Conservation (phyloP, 2,888 invertebrate species). For the Argyra leucocephala region DNA sequence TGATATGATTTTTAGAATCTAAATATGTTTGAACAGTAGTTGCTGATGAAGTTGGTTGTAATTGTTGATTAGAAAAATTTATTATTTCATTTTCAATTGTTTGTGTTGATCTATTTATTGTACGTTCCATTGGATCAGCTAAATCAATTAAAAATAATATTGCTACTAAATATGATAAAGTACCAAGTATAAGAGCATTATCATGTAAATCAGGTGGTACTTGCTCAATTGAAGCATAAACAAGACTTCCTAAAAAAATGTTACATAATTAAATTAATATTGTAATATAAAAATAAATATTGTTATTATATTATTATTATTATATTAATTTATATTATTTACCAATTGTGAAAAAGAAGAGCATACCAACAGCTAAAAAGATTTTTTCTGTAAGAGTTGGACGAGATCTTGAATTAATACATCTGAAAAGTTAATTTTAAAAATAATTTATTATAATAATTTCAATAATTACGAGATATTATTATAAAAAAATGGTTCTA, state of each 20-base stretch:
- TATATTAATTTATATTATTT: constrained; percentile 11
- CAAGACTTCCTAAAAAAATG: constrained; percentile 22
- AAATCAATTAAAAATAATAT: constrained; percentile 26
- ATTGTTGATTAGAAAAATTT: constrained; percentile 13
- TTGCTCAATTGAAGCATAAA: constrained; percentile 26
- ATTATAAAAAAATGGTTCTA: too few species aligned
- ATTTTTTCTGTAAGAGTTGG: constrained; percentile 26
- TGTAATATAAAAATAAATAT: neutral
- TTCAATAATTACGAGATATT: too few species aligned
- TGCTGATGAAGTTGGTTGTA: constrained; percentile 12
- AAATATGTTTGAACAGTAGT: neutral
- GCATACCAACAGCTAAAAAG: constrained; percentile 25
- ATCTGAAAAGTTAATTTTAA: constrained; percentile 20
- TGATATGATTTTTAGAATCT: neutral
- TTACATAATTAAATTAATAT: neutral
- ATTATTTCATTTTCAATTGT: constrained; percentile 20
- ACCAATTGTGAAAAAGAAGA: constrained; percentile 27
- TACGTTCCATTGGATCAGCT: constrained; percentile 22
- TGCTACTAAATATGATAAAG: constrained; percentile 26
- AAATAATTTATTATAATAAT: neutral
- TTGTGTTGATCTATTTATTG: constrained; percentile 21
- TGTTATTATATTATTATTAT: neutral
- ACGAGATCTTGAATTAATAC: constrained; percentile 24
- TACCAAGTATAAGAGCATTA: constrained; percentile 26
- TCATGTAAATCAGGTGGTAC: constrained; percentile 25